Base-by-base conservation (phyloP, 2,113 vertebrate genomes). In the Indicator maculatus region DNA sequence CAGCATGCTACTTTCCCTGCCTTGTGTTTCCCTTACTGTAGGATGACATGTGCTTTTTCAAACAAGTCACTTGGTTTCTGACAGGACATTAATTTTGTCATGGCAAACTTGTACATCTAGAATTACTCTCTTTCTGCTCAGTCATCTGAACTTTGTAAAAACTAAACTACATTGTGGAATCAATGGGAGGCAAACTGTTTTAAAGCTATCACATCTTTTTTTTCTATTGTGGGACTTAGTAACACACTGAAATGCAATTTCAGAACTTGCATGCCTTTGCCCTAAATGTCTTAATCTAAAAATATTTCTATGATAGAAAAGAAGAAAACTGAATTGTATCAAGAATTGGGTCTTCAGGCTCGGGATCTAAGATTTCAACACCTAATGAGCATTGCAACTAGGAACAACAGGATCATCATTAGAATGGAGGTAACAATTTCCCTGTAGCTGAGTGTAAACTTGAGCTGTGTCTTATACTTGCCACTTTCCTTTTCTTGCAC, bases 351-450 rank as follows among this genome's bases (percentile, higher is more conserved):
- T 92, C 99, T 99, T 94, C 99, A 99, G 89, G 99, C 99, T 69
- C 98, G 99, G 98, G 99, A 99, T 91, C 95, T 99, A 63, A 97
- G 99, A 77, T 99, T 99, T 94, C 99, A 99, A 83, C 99, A 99
- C 72, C 96, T 98, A 19, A 98, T 98, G 96, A 99, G 98, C 97
- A 98, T 99, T 91, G 98, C 97, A 26, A 96, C 98, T 20, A 98
- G 99, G 87, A 99, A 99, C 97, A 99, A 99, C 91, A 98, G 97
- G 92, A 99, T 99, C 33, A 99, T 99, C 83, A 89, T 99, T 93
- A 97, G 99, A 79, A 99, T 99, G 98, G 99, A 99, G 98, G 99
- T 99, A 97, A 89, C 17, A n/a, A 1, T 24, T 61, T 75, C 55
- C 30, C 44, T 69, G 0, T 2, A 39, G 50, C 19, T 36, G 30